Evolutionary conservation across 2,888 invertebrate genomes (phyloP).

Genomic region (Cosmorhoe ocellata): DNA sequence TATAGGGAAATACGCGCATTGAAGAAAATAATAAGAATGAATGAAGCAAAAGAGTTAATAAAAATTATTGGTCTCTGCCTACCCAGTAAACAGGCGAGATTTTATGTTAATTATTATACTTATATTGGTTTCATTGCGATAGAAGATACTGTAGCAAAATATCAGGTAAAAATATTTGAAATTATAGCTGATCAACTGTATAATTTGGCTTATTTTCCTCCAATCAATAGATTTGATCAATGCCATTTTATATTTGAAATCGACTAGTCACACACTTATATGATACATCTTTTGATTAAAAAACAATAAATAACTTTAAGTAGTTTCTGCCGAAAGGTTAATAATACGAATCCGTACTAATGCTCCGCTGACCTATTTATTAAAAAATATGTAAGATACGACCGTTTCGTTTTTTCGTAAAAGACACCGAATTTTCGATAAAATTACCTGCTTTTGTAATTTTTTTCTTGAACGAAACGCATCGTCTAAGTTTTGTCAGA

Average conservation of each 20-base stretch:
- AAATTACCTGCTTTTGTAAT: conserved; percentile 78
- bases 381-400: conserved; percentile 58
- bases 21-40: too few species aligned
- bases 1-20: too few species aligned
- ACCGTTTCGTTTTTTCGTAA: conserved; percentile 64
- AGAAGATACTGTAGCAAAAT: too few species aligned
- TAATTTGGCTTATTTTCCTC: conserved; percentile 11
- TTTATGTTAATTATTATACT: too few species aligned
- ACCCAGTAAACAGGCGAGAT: too few species aligned
- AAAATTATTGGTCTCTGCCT: too few species aligned
- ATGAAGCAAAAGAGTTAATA: too few species aligned
- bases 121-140: too few species aligned
- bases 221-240: conserved; percentile 31
- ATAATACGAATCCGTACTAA: conserved; percentile 61
- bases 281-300: conserved; percentile 61
- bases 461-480: conserved; percentile 58
- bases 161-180: too few species aligned
- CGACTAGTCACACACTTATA: conserved; percentile 43
- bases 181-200: neutral
- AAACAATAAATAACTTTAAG: conserved; percentile 71
- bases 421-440: conserved; percentile 61
- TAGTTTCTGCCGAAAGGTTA: conserved; percentile 64
- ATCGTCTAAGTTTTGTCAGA: conserved; percentile 67
- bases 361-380: conserved; percentile 76
- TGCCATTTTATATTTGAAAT: conserved; percentile 38